Evolutionary conservation across 2,113 vertebrate species (phyloP).

Genomic region (Phocoena phocoena): DNA sequence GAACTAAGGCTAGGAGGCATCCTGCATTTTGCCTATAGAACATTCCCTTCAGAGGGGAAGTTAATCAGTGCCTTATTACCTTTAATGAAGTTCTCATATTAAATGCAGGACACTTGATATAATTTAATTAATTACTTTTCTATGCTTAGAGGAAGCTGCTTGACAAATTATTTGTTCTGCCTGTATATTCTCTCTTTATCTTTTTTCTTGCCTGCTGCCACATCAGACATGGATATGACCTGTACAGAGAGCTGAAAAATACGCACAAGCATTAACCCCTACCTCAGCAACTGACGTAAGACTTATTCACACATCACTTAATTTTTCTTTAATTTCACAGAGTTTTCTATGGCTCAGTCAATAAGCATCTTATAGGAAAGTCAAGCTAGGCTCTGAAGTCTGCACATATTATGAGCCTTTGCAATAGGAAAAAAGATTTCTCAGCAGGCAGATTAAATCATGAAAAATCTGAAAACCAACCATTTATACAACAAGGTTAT

Average conservation of each 20-base stretch:
- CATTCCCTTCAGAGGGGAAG: constrained; percentile 61
- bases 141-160: constrained; percentile 71
- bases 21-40: constrained; percentile 61
- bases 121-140: constrained; percentile 82
- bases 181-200: constrained; percentile 77
- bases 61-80: constrained; percentile 74
- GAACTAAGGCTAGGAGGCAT: not conserved
- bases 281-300: constrained; percentile 42
- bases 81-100: constrained; percentile 77
- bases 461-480: not conserved
- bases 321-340: constrained; percentile 62
- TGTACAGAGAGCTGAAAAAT: constrained; percentile 66
- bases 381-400: not conserved
- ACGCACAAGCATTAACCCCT: constrained; percentile 66
- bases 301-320: constrained; percentile 65
- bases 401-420: constrained; percentile 24
- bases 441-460: not conserved
- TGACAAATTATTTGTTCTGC: constrained; percentile 81
- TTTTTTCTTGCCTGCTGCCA: constrained; percentile 58
- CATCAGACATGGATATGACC: constrained; percentile 52
- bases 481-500: constrained; percentile 26
- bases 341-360: constrained; percentile 58
- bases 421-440: not conserved
- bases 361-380: constrained; percentile 3
- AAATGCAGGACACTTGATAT: constrained; percentile 76